Percentiles rank a stretch among this genome's conserved stretches.
phyloP scores from a whole-genome alignment of 2,113 vertebrate species.

The Psilopsiagon aurifrons region DNA sequence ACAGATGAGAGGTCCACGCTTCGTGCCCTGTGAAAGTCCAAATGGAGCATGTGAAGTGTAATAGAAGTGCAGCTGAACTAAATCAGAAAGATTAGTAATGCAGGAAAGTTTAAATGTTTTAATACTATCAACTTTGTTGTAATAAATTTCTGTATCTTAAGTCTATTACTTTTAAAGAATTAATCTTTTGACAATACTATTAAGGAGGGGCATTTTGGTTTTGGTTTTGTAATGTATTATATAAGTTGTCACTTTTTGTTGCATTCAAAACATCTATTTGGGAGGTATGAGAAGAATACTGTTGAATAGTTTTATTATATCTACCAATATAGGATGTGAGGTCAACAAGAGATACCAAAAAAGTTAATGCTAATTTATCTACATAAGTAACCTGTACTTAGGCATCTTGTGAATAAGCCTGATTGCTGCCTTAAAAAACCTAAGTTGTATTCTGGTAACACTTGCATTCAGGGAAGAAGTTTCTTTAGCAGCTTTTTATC shows the following conservation, averaged over 20 bases:
- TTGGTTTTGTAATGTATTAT: fast-evolving
- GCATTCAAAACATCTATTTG: not conserved
- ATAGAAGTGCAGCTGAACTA: not conserved
- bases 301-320: not conserved
- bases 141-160: not conserved
- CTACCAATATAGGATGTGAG: not conserved
- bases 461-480: not conserved
- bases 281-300: not conserved
- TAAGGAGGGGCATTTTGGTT: not conserved
- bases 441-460: not conserved
- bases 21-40: not conserved
- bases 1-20: not conserved
- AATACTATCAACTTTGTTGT: not conserved
- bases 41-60: not conserved
- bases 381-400: not conserved
- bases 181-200: not conserved
- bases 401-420: not conserved
- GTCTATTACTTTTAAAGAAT: not conserved
- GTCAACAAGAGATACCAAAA: not conserved
- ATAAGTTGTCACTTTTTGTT: not conserved
- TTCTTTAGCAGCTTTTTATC: not conserved
- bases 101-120: not conserved
- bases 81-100: not conserved
- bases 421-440: conserved; percentile 11
- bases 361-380: not conserved